phyloP scores from a whole-genome alignment of 1,140 invertebrate genomes.

The Aradophagus sp. region DNA sequence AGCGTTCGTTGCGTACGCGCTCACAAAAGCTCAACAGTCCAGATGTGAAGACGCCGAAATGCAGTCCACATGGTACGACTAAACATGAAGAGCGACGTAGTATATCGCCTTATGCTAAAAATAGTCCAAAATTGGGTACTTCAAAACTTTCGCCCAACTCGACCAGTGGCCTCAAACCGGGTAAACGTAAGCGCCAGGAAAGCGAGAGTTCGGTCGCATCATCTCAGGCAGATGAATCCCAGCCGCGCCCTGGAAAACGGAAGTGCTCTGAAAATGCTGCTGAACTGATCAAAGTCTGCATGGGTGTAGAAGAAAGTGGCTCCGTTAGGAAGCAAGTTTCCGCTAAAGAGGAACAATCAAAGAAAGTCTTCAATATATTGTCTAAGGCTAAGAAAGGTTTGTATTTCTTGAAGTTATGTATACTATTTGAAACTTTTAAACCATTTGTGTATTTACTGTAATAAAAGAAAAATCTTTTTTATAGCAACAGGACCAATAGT shows the following conservation, averaged over 20 bases:
- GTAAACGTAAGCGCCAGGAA: slow-evolving; percentile 84
- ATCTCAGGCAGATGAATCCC: slow-evolving; percentile 76
- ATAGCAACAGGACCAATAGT: slow-evolving; percentile 69
- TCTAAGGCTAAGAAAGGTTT: slow-evolving; percentile 73
- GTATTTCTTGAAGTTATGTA: neutral
- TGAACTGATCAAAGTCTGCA: slow-evolving; percentile 81
- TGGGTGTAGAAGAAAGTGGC: slow-evolving; percentile 78
- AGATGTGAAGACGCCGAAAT: slow-evolving; percentile 78
- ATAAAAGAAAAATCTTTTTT: slow-evolving; percentile 13
- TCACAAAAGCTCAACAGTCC: slow-evolving; percentile 85
- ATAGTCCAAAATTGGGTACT: slow-evolving; percentile 64
- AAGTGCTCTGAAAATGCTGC: slow-evolving; percentile 82
- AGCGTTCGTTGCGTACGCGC: slow-evolving; percentile 79
- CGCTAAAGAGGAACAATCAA: slow-evolving; percentile 71
- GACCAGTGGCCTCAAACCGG: slow-evolving; percentile 62
- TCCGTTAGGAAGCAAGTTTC: slow-evolving; percentile 71
- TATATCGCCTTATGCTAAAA: slow-evolving; percentile 73
- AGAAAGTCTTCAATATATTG: slow-evolving; percentile 73
- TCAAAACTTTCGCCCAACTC: slow-evolving; percentile 65
- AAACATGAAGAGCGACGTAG: slow-evolving; percentile 70
- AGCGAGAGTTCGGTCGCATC: slow-evolving; percentile 83
- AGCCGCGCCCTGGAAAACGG: slow-evolving; percentile 77
- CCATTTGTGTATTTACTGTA: neutral
- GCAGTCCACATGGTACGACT: slow-evolving; percentile 76
- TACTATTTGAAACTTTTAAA: neutral